Base-by-base conservation (phyloP, 2,888 invertebrate species). In the Meta bourneti region DNA sequence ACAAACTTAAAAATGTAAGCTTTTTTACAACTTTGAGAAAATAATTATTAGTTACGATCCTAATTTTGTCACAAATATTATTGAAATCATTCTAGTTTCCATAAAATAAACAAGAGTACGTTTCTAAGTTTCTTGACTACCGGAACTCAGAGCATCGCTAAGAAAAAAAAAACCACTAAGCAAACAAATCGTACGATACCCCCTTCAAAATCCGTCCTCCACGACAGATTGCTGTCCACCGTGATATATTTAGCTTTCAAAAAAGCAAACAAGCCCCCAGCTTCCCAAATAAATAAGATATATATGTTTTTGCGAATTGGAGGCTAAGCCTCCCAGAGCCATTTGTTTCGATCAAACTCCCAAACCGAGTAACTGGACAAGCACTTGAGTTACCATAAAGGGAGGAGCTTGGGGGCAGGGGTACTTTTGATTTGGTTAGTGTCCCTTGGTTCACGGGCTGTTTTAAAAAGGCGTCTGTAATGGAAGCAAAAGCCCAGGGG, bases 391-490 rank as follows among this genome's bases (percentile, higher is more conserved):
- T n/a, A 72, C 69, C 34, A 48, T 6, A n/a, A 75, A 72, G 72
- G 69, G 70, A 74, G 72, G 72, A n/a, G n/a, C n/a, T 19, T 80
- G 19, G 75, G 49, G 69, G 80, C 7, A 49, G 77, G 72, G 49
- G 75, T 13, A 74, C 81, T 54, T 88, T 88, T 88, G 88, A 88
- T 88, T 88, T 81, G 69, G 88, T 88, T 88, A 88, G 88, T 88
- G 81, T 81, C 81, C 88, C 49, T n/a, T 48, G 81, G 81, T 81
- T 81, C 51, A 61, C 19, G 87, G 72, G 78, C 34, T 80, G 71
- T 88, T 88, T 74, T 88, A 75, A 72, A 88, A 74, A 71, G 81
- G 74, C 81, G 48, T 81, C 75, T 48, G 81, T 88, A 88, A 88
- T 88, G 88, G 88, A 88, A 88, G 81, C 74, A 61, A 75, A 81